phyloP scores from a whole-genome alignment of 1,140 invertebrate genomes.

The Drosophila lacertosa region DNA sequence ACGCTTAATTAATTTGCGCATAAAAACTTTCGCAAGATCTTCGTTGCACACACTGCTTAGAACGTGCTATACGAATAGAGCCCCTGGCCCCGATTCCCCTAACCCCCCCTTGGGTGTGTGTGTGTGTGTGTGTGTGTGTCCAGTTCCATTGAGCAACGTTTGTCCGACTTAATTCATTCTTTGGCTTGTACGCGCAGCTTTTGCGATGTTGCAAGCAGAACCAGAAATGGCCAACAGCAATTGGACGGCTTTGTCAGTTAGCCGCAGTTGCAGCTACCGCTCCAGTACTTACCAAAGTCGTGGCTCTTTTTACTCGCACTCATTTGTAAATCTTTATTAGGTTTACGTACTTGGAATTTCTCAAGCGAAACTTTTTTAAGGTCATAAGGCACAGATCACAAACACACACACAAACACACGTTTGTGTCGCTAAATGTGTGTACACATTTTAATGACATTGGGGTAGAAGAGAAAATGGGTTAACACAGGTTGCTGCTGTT shows the following conservation, averaged over 20 bases:
- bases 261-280: slow-evolving; percentile 11
- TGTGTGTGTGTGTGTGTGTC: slow-evolving; percentile 24
- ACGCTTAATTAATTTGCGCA: slow-evolving; percentile 70
- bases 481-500: slow-evolving; percentile 35
- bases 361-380: slow-evolving; percentile 72
- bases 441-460: slow-evolving; percentile 56
- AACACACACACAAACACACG: slow-evolving; percentile 8
- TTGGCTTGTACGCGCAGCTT: slow-evolving; percentile 19
- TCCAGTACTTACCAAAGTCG: neutral
- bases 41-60: slow-evolving; percentile 35
- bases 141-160: slow-evolving; percentile 61
- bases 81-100: slow-evolving; percentile 3
- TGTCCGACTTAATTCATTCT: slow-evolving; percentile 45
- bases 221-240: slow-evolving; percentile 15
- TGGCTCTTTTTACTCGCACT: slow-evolving; percentile 32
- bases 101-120: neutral
- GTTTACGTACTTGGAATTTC: slow-evolving; percentile 55
- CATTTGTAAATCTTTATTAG: slow-evolving; percentile 47
- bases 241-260: neutral
- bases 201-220: slow-evolving; percentile 46
- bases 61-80: slow-evolving; percentile 32
- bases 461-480: slow-evolving; percentile 54
- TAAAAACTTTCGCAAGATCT: slow-evolving; percentile 69
- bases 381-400: slow-evolving; percentile 68
- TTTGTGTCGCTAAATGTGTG: slow-evolving; percentile 50